Conservation (phyloP, 2,888 invertebrate genomes). For the Acleris sparsana region DNA sequence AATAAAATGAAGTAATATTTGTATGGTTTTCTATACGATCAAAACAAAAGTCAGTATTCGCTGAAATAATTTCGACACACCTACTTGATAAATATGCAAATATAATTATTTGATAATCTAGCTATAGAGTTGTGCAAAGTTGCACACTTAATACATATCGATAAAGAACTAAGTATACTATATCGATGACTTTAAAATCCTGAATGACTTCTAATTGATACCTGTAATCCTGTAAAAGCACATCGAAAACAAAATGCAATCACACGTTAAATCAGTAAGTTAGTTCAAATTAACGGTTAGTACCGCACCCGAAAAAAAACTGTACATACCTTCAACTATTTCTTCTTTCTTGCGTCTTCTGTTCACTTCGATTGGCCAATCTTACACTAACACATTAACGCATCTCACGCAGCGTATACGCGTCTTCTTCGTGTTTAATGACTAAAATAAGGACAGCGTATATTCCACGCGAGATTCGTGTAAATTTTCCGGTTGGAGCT, state of each 20-base stretch:
- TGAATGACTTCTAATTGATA: conserved; percentile 63
- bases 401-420: conserved; percentile 1
- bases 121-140: too few relatives aligned
- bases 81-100: too few relatives aligned
- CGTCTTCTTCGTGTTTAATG: conserved; percentile 48
- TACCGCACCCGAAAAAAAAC: conserved; percentile 46
- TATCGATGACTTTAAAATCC: background rate
- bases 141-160: background rate
- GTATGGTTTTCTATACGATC: too few relatives aligned
- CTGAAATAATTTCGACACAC: too few relatives aligned
- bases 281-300: conserved; percentile 48
- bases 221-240: conserved; percentile 77
- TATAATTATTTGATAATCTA: too few relatives aligned
- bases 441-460: conserved; percentile 24
- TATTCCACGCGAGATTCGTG: conserved; percentile 8
- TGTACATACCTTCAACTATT: conserved; percentile 65
- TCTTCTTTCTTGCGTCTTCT: conserved; percentile 26
- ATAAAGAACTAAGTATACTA: too few relatives aligned
- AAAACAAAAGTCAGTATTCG: too few relatives aligned
- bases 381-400: conserved; percentile 26
- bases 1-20: too few relatives aligned
- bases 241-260: conserved; percentile 70
- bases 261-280: conserved; percentile 58
- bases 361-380: conserved; percentile 37
- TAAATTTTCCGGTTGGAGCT: conserved; percentile 47